phyloP scores from a whole-genome alignment of 2,113 vertebrate genomes.

The Nipponia nippon region DNA sequence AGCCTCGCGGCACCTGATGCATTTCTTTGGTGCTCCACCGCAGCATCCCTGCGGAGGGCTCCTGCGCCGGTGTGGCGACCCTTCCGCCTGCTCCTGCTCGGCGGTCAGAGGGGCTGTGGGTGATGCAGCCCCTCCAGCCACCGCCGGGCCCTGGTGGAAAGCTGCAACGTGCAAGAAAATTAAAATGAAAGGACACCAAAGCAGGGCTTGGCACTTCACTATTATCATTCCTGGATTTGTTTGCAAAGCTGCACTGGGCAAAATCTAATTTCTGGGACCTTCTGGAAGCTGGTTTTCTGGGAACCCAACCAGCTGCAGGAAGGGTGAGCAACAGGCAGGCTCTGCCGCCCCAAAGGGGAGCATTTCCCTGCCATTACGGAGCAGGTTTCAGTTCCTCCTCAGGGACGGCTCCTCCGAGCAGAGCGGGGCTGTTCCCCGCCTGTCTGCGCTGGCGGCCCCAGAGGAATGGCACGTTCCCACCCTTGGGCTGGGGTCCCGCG shows the following conservation, averaged over 20 bases:
- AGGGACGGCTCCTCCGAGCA: rapidly evolving
- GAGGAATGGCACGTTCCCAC: neutral
- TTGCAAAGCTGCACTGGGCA: neutral
- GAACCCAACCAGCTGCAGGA: neutral
- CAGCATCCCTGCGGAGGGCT: neutral
- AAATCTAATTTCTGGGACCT: neutral
- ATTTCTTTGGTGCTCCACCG: neutral
- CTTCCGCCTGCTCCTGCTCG: neutral
- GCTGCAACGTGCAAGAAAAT: neutral
- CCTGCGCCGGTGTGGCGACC: rapidly evolving
- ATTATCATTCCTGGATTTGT: neutral
- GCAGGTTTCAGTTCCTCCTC: neutral
- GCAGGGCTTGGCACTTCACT: neutral
- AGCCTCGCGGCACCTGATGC: neutral
- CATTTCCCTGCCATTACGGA: rapidly evolving
- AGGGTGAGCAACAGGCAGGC: neutral
- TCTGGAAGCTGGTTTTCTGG: conserved; percentile 12
- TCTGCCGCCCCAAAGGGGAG: neutral
- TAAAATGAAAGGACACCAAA: neutral
- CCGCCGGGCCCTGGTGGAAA: rapidly evolving
- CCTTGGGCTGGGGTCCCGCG: rapidly evolving
- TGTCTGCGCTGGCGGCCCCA: neutral
- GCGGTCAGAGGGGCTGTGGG: neutral
- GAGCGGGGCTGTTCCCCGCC: neutral
- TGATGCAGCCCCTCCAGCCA: neutral